These are phyloP conservation scores for Cairina moschata DNA, from an alignment of 2,113 vertebrate genomes.

Conservation along the genomic window DNA sequence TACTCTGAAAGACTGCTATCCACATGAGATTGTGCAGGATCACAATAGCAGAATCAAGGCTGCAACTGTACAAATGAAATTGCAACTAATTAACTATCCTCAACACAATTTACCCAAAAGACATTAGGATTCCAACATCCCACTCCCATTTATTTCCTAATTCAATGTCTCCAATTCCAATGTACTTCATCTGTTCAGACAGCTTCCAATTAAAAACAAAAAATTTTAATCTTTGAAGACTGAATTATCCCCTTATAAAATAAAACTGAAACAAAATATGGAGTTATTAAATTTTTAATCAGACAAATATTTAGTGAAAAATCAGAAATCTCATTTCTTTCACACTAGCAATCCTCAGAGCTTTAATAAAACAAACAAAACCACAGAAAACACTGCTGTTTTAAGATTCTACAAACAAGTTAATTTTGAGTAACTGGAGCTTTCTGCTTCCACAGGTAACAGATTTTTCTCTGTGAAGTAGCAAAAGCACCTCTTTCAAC, in stretches of 20 bases:
- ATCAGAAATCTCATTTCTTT: not conserved
- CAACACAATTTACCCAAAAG: not conserved
- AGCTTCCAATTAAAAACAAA: not conserved
- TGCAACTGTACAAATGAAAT: not conserved
- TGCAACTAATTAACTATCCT: not conserved
- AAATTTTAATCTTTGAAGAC: not conserved
- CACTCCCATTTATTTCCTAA: not conserved
- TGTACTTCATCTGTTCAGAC: not conserved
- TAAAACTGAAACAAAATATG: not conserved
- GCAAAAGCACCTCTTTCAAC: not conserved
- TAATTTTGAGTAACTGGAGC: not conserved
- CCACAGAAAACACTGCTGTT: accelerated
- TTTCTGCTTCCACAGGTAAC: not conserved
- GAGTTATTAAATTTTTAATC: not conserved
- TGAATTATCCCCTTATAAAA: not conserved
- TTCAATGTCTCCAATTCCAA: not conserved
- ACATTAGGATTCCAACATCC: not conserved
- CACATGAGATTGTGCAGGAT: not conserved
- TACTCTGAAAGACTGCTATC: not conserved
- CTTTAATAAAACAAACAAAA: not conserved
- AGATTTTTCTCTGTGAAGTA: not conserved
- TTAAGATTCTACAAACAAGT: not conserved
- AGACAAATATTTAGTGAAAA: not conserved
- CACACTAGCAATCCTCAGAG: not conserved
- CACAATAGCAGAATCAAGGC: not conserved